These are phyloP conservation scores for Heliocidaris erythrogramma DNA, from an alignment of 35 echinoderm and acorn worm genomes.

Conservation along the genomic window DNA sequence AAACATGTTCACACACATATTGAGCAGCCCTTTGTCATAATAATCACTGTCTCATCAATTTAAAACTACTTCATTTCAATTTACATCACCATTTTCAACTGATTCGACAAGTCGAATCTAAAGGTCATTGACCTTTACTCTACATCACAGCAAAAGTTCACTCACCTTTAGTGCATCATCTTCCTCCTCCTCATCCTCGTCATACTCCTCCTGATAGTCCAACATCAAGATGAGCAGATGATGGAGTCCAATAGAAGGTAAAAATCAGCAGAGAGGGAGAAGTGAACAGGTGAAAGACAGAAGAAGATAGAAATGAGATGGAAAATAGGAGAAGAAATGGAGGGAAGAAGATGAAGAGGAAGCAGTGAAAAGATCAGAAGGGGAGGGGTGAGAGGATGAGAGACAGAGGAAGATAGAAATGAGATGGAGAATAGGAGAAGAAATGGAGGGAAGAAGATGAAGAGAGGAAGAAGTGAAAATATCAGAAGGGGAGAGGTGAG, in stretches of 20 bases:
- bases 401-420: neutral
- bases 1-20: neutral
- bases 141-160: slow-evolving; percentile 1
- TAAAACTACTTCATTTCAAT: neutral
- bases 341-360: neutral
- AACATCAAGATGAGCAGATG: neutral
- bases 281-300: no score
- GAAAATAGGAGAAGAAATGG: neutral
- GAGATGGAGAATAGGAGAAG: neutral
- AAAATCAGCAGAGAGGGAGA: neutral
- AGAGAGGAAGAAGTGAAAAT: neutral
- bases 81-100: neutral
- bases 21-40: neutral
- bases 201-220: slow-evolving; percentile 34
- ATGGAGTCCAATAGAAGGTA: neutral
- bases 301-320: neutral
- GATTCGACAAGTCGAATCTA: neutral
- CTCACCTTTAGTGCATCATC: slow-evolving; percentile 31
- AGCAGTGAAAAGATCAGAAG: neutral
- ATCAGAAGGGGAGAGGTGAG: neutral
- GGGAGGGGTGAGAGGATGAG: neutral
- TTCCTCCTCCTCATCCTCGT: slow-evolving; percentile 40
- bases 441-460: neutral
- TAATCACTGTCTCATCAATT: neutral
- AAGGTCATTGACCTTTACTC: neutral